Evolutionary conservation across 2,797 vertebrate genomes (phyloP).

Genomic region (Prunella strophiata): DNA sequence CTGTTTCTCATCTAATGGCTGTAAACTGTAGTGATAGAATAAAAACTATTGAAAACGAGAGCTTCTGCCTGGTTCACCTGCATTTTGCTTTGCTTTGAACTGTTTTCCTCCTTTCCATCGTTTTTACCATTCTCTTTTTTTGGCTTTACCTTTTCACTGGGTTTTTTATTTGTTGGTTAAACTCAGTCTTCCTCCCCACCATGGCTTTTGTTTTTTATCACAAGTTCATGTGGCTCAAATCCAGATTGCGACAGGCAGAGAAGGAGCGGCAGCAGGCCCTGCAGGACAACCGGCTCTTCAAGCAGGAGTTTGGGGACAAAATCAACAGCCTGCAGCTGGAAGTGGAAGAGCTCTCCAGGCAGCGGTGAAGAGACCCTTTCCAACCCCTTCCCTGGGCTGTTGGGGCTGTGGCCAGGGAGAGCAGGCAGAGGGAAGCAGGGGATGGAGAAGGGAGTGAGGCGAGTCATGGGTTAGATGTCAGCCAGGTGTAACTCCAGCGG

Average conservation of each 20-base stretch:
- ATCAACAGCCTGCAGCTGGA: slow-evolving; percentile 93
- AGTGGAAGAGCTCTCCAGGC: slow-evolving; percentile 87
- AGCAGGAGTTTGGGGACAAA: slow-evolving; percentile 97
- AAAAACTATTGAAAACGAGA: slow-evolving; percentile 81
- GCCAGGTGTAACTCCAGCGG: background rate
- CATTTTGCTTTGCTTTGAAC: slow-evolving; percentile 69
- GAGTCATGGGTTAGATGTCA: background rate
- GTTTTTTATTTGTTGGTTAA: slow-evolving; percentile 70
- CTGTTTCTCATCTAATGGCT: slow-evolving; percentile 89
- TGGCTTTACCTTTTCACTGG: slow-evolving; percentile 66
- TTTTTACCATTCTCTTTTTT: slow-evolving; percentile 34
- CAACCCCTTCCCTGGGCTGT: background rate
- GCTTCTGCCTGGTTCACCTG: slow-evolving; percentile 86
- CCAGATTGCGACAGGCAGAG: slow-evolving; percentile 94
- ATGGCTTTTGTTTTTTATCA: slow-evolving; percentile 86
- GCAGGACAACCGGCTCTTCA: slow-evolving; percentile 96
- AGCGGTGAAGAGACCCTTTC: slow-evolving; percentile 83
- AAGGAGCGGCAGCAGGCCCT: slow-evolving; percentile 84
- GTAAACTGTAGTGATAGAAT: slow-evolving; percentile 96
- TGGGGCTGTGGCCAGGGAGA: background rate
- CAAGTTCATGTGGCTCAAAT: slow-evolving; percentile 91
- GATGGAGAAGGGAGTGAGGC: background rate
- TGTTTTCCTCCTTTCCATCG: slow-evolving; percentile 64
- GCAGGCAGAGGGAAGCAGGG: background rate
- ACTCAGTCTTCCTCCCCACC: slow-evolving; percentile 76